Evolutionary conservation across 2,888 invertebrate species (phyloP), one percentile per base, ranked within the genome.

Genomic region (Fragum sueziense): DNA sequence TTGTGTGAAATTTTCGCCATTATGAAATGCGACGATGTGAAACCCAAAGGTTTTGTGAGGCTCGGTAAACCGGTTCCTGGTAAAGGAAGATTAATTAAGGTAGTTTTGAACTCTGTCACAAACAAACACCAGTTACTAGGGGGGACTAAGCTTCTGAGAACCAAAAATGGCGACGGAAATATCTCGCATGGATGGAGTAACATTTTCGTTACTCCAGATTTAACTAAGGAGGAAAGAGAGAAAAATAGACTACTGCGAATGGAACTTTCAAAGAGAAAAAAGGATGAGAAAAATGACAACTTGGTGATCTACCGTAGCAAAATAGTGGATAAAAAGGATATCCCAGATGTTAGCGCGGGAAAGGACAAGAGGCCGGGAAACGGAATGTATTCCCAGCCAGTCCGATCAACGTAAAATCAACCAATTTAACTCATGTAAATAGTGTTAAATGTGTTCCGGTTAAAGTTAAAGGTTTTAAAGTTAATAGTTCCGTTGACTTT

Each of bases 201-300:
- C 25, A 27, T 69, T 6, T 69, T 52, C n/a, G 25, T 69, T 4
- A 69, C 69, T n/a, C 69, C 69, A 14, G 69, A 69, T n/a, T 47
- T 37, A 9, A 69, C 52, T 4, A 69, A 52, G n/a, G 31, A 51
- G 20, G 51, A 69, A 52, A 69, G 69, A 52, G 69, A 69, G n/a
- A 51, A 52, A 29, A 69, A 27, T 31, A 54, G 22, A 9, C 17
- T 27, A 4, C 37, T 52, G 11, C 11, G 33, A 29, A 4, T 20
- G 27, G 69, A 69, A 33, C 33, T 69, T 7, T 17, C 6, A 29
- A 22, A 59, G 27, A 59, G 59, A 20, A 27, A 41, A 68, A 25
- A 37, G n/a, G n/a, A n/a, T 25, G 47, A 37, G 68, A 22, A 41
- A 41, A 47, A 47, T 27, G 33, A 7, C 9, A 34, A 65, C 34